Percentiles rank a stretch among this genome's conserved stretches.
Conservation (phyloP, 2,113 vertebrate species). For the Lagopus muta region DNA sequence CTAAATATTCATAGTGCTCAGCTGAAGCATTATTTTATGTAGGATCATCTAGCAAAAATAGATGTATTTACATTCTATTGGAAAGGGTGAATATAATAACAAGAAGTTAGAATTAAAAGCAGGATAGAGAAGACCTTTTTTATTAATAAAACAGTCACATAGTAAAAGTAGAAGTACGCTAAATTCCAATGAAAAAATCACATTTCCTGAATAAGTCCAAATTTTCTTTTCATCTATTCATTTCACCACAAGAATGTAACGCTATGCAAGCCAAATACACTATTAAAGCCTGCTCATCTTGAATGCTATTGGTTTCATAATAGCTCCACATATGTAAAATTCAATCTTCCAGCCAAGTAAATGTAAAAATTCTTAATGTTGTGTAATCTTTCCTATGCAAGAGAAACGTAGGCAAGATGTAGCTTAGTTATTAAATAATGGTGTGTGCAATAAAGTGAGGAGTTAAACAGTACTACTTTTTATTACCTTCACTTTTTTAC, state of each 20-base stretch:
- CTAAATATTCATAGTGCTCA: not conserved
- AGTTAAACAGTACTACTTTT: accelerated
- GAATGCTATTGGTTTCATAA: not conserved
- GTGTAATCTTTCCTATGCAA: not conserved
- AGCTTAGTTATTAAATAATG: not conserved
- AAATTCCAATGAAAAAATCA: not conserved
- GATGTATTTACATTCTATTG: not conserved
- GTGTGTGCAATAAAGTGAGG: not conserved
- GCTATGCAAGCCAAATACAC: accelerated
- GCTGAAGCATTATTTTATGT: not conserved
- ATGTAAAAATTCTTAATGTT: not conserved
- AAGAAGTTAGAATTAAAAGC: not conserved
- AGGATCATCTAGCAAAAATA: not conserved
- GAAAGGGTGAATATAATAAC: not conserved
- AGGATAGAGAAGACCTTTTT: not conserved
- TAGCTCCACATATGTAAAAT: not conserved
- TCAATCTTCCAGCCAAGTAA: not conserved
- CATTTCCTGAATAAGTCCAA: not conserved
- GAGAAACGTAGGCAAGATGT: not conserved
- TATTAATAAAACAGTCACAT: not conserved
- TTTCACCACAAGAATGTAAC: not conserved
- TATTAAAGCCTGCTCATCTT: not conserved
- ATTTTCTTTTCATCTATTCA: not conserved
- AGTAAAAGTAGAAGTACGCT: not conserved
- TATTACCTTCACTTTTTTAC: not conserved